Percentiles rank a stretch among this genome's conserved stretches.
phyloP scores from a whole-genome alignment of 2,113 vertebrate genomes.

The Triplophysa dalaica region DNA sequence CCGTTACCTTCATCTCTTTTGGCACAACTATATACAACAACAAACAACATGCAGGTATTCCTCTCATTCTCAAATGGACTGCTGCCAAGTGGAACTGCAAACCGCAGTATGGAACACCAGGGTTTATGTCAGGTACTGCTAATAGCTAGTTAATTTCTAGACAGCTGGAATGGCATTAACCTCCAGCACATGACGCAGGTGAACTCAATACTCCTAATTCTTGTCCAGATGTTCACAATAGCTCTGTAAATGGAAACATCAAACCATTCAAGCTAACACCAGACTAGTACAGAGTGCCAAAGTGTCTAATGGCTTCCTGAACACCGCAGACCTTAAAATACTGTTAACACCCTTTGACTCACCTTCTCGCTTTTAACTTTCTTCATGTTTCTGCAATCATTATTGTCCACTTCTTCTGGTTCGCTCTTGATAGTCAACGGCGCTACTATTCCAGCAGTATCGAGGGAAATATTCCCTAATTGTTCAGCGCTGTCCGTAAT shows the following conservation, averaged over 20 bases:
- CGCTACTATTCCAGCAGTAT: slow-evolving; percentile 88
- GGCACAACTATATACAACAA: neutral
- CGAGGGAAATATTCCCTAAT: slow-evolving; percentile 94
- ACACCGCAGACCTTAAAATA: neutral
- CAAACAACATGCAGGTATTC: slow-evolving; percentile 2
- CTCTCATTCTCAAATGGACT: slow-evolving; percentile 14
- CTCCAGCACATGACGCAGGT: neutral
- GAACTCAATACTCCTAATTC: neutral
- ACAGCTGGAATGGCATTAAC: neutral
- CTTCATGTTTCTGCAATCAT: slow-evolving; percentile 90
- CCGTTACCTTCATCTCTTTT: slow-evolving; percentile 26
- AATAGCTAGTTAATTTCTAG: neutral
- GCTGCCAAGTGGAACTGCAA: slow-evolving; percentile 3
- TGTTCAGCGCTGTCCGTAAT: slow-evolving; percentile 87
- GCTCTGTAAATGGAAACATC: neutral
- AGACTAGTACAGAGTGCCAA: neutral
- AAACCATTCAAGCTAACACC: neutral
- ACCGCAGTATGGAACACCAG: neutral
- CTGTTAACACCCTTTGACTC: slow-evolving; percentile 60
- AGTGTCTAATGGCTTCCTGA: neutral
- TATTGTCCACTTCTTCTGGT: slow-evolving; percentile 88
- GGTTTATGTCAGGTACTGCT: neutral
- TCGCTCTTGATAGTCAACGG: slow-evolving; percentile 90
- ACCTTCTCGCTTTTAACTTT: slow-evolving; percentile 99
- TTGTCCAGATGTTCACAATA: neutral